A percentile compares a stretch with the other conserved stretches of the same genome.
phyloP scores from a whole-genome alignment of 2,113 vertebrate species.

The Prunella fulvescens region DNA sequence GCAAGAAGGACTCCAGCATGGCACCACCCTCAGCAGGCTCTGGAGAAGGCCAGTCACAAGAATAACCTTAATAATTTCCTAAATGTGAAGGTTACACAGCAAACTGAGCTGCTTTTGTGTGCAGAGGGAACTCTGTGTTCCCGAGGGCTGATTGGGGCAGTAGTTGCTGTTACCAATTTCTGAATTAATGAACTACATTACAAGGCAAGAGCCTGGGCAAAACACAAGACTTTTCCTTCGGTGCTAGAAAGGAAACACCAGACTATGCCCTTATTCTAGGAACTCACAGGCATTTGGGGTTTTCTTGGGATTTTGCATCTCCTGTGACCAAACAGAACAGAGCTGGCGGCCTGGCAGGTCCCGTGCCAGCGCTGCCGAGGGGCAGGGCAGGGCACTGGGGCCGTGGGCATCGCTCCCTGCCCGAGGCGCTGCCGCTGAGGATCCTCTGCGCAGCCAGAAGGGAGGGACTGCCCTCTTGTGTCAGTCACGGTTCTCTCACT shows the following conservation, averaged over 20 bases:
- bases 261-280: neutral
- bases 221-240: neutral
- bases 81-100: neutral
- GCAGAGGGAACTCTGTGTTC: neutral
- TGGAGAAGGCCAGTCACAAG: neutral
- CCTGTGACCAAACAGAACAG: neutral
- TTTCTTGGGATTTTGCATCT: neutral
- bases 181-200: neutral
- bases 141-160: neutral
- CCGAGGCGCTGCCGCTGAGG: neutral
- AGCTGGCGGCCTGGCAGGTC: rapidly evolving
- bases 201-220: neutral
- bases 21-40: neutral
- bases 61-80: neutral
- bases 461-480: conserved; percentile 40
- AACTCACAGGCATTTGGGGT: neutral
- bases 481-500: neutral
- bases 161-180: neutral
- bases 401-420: no score
- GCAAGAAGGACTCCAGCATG: neutral
- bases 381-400: neutral
- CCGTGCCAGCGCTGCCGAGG: neutral
- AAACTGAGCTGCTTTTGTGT: neutral
- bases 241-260: neutral
- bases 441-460: neutral